phyloP scores from a whole-genome alignment of 2,797 vertebrate genomes.

The Sciurus carolinensis region DNA sequence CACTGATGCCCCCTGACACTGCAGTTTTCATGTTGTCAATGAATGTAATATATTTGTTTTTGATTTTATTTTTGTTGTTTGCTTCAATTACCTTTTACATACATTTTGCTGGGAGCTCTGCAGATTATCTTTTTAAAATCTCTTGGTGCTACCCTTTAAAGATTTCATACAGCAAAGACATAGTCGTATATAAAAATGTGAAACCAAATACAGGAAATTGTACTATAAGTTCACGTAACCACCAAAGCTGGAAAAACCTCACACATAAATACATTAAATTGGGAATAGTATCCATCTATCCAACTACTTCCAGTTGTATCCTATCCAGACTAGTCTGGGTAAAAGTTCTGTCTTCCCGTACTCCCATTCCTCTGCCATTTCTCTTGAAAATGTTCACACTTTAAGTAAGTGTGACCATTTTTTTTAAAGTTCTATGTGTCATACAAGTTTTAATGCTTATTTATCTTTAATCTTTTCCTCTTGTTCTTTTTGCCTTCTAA shows the following conservation, averaged over 20 bases:
- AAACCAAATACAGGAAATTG: conserved; percentile 65
- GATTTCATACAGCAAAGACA: conserved; percentile 41
- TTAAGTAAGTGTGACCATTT: not conserved
- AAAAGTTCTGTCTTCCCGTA: conserved; percentile 29
- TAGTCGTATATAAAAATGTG: conserved; percentile 37
- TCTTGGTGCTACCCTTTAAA: conserved; percentile 54
- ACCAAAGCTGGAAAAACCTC: conserved; percentile 59
- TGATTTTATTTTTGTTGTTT: not conserved
- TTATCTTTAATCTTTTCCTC: conserved; percentile 57
- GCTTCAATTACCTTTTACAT: not conserved
- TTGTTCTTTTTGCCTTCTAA: conserved; percentile 53
- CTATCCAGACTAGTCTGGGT: not conserved
- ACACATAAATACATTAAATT: not conserved
- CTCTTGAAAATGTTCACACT: conserved; percentile 4
- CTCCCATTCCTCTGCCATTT: conserved; percentile 1
- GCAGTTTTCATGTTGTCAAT: conserved; percentile 24
- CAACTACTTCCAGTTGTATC: not conserved
- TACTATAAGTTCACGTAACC: conserved; percentile 61
- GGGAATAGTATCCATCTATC: conserved; percentile 42
- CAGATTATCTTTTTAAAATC: conserved; percentile 55
- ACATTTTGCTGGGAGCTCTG: not conserved
- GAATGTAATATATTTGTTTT: not conserved
- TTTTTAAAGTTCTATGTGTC: not conserved
- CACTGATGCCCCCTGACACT: not conserved
- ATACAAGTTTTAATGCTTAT: conserved; percentile 63